A percentile compares a stretch with the other conserved stretches of the same genome.
phyloP scores from a whole-genome alignment of 2,888 invertebrate genomes.

The Erebia ligea region DNA sequence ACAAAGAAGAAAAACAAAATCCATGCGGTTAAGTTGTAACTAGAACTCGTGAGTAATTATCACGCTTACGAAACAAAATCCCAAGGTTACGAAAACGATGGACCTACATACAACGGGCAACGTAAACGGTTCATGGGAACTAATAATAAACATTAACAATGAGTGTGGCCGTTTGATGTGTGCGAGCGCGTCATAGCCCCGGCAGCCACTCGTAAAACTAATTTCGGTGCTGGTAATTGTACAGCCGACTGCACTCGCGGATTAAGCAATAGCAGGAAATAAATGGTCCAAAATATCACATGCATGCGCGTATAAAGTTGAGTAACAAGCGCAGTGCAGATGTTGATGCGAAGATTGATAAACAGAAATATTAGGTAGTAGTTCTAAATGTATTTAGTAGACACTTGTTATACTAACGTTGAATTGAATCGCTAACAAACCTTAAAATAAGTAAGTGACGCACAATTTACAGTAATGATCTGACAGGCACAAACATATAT shows the following conservation, averaged over 20 bases:
- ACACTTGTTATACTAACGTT: too few species aligned
- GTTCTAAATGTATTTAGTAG: too few species aligned
- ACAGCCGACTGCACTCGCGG: slow-evolving; percentile 54
- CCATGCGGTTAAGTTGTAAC: slow-evolving; percentile 28
- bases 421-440: neutral
- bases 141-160: slow-evolving; percentile 81
- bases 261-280: slow-evolving; percentile 50
- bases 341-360: slow-evolving; percentile 4
- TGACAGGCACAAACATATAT: too few species aligned
- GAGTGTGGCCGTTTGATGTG: slow-evolving; percentile 69
- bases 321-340: slow-evolving; percentile 21
- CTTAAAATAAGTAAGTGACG: neutral
- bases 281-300: slow-evolving; percentile 42
- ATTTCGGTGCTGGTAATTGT: slow-evolving; percentile 66
- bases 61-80: slow-evolving; percentile 48
- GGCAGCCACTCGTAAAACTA: slow-evolving; percentile 76
- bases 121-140: slow-evolving; percentile 66
- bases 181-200: slow-evolving; percentile 67
- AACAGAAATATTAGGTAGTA: neutral
- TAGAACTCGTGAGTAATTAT: slow-evolving; percentile 37
- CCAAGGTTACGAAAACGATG: slow-evolving; percentile 69
- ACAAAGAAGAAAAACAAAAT: slow-evolving; percentile 19
- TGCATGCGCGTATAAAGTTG: slow-evolving; percentile 31
- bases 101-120: slow-evolving; percentile 60
- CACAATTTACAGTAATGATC: neutral